Evolutionary conservation across 2,113 vertebrate genomes (phyloP).

Genomic region (Carlito syrichta): DNA sequence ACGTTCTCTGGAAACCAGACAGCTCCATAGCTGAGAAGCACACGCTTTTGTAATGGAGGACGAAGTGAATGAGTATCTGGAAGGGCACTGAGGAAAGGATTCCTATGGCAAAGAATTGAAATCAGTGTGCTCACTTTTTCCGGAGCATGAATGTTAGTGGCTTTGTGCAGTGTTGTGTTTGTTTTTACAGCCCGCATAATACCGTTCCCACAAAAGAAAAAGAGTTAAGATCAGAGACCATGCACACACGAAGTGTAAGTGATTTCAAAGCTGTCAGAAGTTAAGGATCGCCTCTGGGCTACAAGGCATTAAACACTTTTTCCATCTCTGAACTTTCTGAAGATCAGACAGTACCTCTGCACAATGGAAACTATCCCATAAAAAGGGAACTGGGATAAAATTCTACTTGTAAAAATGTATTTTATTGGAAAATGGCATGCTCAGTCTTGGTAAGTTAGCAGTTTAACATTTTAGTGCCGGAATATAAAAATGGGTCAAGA

Average conservation of each 20-base stretch:
- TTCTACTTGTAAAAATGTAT: constrained; percentile 62
- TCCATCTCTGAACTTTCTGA: constrained; percentile 46
- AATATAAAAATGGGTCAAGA: constrained; percentile 79
- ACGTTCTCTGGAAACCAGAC: not conserved
- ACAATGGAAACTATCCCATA: constrained; percentile 46
- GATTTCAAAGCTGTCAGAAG: constrained; percentile 62
- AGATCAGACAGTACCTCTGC: constrained; percentile 44
- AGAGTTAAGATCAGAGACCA: constrained; percentile 36
- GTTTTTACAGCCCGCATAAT: constrained; percentile 52
- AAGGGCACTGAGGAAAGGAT: constrained; percentile 36
- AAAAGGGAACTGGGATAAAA: constrained; percentile 63
- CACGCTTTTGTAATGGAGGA: constrained; percentile 1
- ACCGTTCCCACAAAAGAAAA: constrained; percentile 35
- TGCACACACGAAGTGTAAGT: not conserved
- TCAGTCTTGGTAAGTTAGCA: constrained; percentile 61
- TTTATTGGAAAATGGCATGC: constrained; percentile 69
- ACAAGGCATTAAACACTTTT: constrained; percentile 56
- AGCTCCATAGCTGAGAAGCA: constrained; percentile 7
- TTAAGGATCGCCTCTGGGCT: constrained; percentile 40
- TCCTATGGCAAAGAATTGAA: constrained; percentile 44
- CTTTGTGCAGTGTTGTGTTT: constrained; percentile 8
- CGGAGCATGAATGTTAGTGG: not conserved
- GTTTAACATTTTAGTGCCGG: constrained; percentile 66
- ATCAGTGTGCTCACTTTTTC: constrained; percentile 29
- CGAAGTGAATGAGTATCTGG: constrained; percentile 39